Evolutionary conservation across 2,113 vertebrate genomes (phyloP).

Genomic region (Mormyrus iriodes): DNA sequence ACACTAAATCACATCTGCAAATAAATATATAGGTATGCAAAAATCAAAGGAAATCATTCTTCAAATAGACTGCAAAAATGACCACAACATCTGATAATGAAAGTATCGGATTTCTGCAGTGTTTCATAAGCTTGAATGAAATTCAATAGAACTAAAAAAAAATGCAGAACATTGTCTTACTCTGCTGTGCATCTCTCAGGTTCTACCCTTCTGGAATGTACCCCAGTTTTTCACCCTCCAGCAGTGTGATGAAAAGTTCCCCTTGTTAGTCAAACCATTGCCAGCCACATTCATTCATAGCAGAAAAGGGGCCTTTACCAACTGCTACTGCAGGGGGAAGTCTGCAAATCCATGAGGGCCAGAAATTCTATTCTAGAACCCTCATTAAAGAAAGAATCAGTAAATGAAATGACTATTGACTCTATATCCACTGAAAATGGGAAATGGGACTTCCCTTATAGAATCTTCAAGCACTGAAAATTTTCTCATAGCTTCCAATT

Average conservation of each 20-base stretch:
- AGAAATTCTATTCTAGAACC: slow-evolving; percentile 11
- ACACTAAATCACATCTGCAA: not conserved
- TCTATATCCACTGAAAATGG: not conserved
- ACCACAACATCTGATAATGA: not conserved
- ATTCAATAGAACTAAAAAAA: not conserved
- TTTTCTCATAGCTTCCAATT: not conserved
- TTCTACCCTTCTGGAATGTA: not conserved
- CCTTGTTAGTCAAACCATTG: slow-evolving; percentile 3
- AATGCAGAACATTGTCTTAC: slow-evolving; percentile 1
- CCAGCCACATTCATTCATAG: not conserved
- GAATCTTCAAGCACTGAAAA: not conserved
- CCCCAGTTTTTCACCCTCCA: not conserved
- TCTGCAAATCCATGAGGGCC: not conserved
- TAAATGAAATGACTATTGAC: not conserved
- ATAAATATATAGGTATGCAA: not conserved
- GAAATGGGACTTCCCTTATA: not conserved
- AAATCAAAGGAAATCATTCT: not conserved
- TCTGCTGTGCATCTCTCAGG: not conserved
- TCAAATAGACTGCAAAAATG: not conserved
- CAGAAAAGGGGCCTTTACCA: not conserved
- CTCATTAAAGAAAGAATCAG: not conserved
- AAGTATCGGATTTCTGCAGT: not conserved
- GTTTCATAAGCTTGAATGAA: not conserved
- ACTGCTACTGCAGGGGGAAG: not conserved
- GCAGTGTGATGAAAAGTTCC: not conserved